A percentile compares a stretch with the other conserved stretches of the same genome.
Evolutionary conservation across 2,888 invertebrate genomes (phyloP).

Genomic region (Xestia xanthographa): DNA sequence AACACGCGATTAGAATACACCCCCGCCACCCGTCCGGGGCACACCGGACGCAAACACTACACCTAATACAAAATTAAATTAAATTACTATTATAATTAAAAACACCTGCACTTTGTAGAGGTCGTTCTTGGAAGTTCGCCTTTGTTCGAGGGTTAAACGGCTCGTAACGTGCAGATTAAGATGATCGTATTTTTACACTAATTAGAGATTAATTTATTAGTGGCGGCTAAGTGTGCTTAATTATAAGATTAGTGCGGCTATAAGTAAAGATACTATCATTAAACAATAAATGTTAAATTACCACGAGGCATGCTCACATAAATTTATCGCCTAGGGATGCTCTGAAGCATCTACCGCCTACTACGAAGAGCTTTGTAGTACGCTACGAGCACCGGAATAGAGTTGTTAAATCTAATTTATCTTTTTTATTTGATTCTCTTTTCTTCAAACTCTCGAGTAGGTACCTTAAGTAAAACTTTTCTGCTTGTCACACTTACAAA

Average conservation of each 20-base stretch:
- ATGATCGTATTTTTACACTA: conserved; percentile 46
- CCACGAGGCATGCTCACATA: conserved; percentile 17
- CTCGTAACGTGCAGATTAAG: conserved; percentile 46
- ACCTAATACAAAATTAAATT: conserved; percentile 52
- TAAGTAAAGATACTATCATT: conserved; percentile 37
- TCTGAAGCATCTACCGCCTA: neutral
- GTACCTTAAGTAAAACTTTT: neutral
- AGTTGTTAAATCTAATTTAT: neutral
- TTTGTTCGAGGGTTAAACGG: conserved; percentile 51
- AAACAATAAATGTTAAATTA: conserved; percentile 43
- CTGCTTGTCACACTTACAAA: neutral
- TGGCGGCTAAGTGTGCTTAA: conserved; percentile 29
- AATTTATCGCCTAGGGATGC: conserved; percentile 28
- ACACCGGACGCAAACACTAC: conserved; percentile 74
- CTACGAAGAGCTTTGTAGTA: conserved; percentile 1
- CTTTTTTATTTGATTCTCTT: neutral
- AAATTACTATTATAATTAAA: conserved; percentile 58
- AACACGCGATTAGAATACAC: conserved; percentile 90
- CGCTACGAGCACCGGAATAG: conserved; percentile 10
- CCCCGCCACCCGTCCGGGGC: conserved; percentile 75
- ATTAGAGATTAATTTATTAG: conserved; percentile 54
- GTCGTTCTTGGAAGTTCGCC: conserved; percentile 46
- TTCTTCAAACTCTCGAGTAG: neutral
- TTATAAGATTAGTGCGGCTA: conserved; percentile 41
- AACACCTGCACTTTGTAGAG: conserved; percentile 56